These are phyloP conservation scores for Umimayanthus kanabou DNA, from an alignment of 92 coral and sea anemone species.

Conservation along the genomic window DNA sequence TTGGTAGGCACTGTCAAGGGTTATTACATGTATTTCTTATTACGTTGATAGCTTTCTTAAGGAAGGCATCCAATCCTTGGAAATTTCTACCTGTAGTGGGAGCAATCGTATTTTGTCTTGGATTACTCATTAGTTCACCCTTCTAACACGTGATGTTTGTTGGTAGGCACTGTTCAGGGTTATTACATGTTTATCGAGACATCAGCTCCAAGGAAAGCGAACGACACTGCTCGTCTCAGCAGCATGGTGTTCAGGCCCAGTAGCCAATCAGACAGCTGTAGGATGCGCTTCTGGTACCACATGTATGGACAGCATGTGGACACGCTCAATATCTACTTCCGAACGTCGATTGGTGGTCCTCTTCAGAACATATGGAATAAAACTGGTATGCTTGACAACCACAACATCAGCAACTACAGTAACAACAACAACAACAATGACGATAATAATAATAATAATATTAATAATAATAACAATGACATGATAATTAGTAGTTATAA, in stretches of 20 bases:
- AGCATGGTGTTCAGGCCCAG: constrained; percentile 79
- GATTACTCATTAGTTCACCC: not conserved
- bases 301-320: constrained; percentile 88
- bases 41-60: too few species aligned
- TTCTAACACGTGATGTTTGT: not conserved
- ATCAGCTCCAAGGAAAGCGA: constrained; percentile 82
- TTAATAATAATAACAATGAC: too few species aligned
- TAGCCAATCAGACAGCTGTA: constrained; percentile 67
- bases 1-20: constrained; percentile 80
- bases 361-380: constrained; percentile 64
- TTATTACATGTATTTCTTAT: constrained; percentile 56
- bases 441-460: too few species aligned
- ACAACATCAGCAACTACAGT: too few species aligned
- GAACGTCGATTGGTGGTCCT: constrained; percentile 81
- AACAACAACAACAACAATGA: too few species aligned
- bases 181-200: constrained; percentile 89
- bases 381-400: constrained; percentile 58
- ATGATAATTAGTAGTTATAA: too few species aligned
- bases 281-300: constrained; percentile 93
- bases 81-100: not conserved
- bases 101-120: not conserved
- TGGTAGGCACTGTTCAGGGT: constrained; percentile 79
- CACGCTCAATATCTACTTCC: constrained; percentile 68
- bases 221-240: constrained; percentile 93
- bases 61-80: not conserved